Evolutionary conservation across 1,140 invertebrate genomes (phyloP), one percentile per base, ranked within the genome.

Genomic region (Mizuhopecten yessoensis): DNA sequence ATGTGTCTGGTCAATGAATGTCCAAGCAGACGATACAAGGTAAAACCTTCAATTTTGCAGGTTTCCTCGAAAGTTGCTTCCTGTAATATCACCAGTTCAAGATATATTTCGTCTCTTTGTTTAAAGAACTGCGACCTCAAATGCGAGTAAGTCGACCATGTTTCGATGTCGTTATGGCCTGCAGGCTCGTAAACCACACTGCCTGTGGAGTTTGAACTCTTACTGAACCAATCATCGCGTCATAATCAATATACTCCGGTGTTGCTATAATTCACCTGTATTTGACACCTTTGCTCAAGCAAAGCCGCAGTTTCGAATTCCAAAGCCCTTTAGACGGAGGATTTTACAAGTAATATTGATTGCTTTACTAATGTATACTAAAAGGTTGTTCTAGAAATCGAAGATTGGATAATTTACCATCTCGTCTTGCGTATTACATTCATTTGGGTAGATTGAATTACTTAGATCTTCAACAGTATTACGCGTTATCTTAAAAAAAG

Each of bases 331-430:
- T 75, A 75, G 57, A 17, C 57, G 23, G 0, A n/a, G n/a, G n/a
- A 75, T 75, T 29, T 75, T 29, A 75, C n/a, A 29, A 75, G 57
- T 75, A 75, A 75, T 75, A 75, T 75, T 75, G n/a, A 75, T 75
- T 75, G 57, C 57, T 29, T 3, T 75, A 75, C n/a, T 75, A 75
- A 75, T 75, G 57, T 13, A 17, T 75, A 29, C 57, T 75, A 75
- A 75, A 75, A 75, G 57, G 20, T 29, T 75, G 57, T 75, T 75
- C n/a, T n/a, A 29, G 57, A 75, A 75, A 75, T 75, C 23, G 57
- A 75, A 75, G n/a, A 75, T 75, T 75, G n/a, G 57, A 75, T 75
- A 75, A 75, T 75, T 75, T 17, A 17, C 5, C n/a, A 75, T 75
- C 29, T 75, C 23, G 57, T 75, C 57, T 75, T n/a, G 57, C n/a